Base-by-base conservation (phyloP, 2,888 invertebrate genomes). In the Drosophila nr. perissopoda region DNA sequence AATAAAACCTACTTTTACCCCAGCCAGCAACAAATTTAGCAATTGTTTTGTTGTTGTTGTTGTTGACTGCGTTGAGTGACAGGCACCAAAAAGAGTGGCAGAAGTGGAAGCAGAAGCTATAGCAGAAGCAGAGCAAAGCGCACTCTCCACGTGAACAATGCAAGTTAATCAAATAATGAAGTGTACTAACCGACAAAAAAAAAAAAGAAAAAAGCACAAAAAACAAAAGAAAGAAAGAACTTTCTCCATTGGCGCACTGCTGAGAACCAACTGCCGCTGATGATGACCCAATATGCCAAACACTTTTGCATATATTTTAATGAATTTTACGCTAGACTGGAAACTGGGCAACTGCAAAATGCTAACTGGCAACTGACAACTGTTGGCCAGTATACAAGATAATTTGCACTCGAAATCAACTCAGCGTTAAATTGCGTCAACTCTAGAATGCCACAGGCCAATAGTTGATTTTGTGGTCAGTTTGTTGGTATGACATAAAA, bases 121-220 rank as follows among this genome's bases (percentile, higher is more conserved):
- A 40, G 62, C 51, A 56, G 66, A 67, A 62, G 54, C 65, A 66
- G 48, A 73, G 57, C 65, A 66, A 57, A 56, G 40, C 54, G 63
- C 49, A 71, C 76, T 72, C 73, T 83, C 82, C 76, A 86, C 62
- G 78, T 73, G 76, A 82, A 85, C 89, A 87, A 90, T 85, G 80
- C 82, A 84, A 87, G 76, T 76, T 86, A 86, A 90, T 89, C 87
- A 87, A 89, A 89, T 89, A 89, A 85, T 89, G 82, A 83, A 85
- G 84, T 76, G 77, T 77, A 82, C 78, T 78, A 78, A 66, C 71
- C 82, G 45, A 45, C 45, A 63, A 74, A 69, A 65, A 54, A 57
- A 75, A 76, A 76, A 75, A 76, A 3, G 11, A 33, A 33, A 53
- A 16, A 74, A 68, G 64, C 42, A 58, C 71, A 54, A 64, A 73